Evolutionary conservation across 2,797 vertebrate species (phyloP).

Genomic region (Pangasius macronema): DNA sequence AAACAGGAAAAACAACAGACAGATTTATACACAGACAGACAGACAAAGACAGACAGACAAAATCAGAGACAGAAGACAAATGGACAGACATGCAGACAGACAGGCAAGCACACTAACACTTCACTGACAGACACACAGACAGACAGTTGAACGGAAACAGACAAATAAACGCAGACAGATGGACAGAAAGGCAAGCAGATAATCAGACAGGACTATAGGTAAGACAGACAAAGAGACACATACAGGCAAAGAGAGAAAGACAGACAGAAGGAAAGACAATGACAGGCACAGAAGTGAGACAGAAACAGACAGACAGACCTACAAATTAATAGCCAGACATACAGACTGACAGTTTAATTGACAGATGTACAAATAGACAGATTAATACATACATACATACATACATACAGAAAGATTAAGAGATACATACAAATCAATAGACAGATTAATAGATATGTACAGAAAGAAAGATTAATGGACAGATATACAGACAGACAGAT

Average conservation of each 20-base stretch:
- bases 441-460: not conserved
- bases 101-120: not conserved
- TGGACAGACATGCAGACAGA: not conserved
- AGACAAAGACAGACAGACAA: not conserved
- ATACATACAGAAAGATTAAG: not conserved
- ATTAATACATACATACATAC: not conserved
- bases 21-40: not conserved
- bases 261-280: not conserved
- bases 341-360: not conserved
- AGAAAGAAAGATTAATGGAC: not conserved
- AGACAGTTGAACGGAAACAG: not conserved
- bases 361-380: not conserved
- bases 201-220: not conserved
- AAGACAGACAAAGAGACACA: not conserved
- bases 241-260: not conserved
- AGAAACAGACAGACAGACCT: not conserved
- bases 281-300: not conserved
- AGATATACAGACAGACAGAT: not conserved
- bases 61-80: not conserved
- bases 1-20: not conserved
- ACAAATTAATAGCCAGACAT: not conserved
- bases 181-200: not conserved
- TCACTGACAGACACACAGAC: not conserved
- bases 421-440: no score
- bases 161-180: not conserved